Base-by-base conservation (phyloP, 2,797 vertebrate genomes). In the Takifugu ocellatus region DNA sequence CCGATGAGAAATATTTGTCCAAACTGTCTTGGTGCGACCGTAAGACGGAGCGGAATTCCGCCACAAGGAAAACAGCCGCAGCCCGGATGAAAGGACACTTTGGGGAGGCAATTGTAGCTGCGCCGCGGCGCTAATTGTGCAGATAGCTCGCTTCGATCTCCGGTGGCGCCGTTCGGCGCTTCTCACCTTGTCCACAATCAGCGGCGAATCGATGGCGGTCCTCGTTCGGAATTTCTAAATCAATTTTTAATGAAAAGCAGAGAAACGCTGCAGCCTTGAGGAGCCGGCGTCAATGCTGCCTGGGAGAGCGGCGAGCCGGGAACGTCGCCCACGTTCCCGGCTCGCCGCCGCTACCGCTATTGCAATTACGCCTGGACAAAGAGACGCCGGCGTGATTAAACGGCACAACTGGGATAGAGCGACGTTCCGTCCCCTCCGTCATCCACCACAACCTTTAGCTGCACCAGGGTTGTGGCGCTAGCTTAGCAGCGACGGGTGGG, bases 181-280 rank as follows among this genome's bases (percentile, higher is more conserved):
- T 82, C 74, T 79, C 59, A 50, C 57, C 48, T 39, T 49, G 1
- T 12, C n/a, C 51, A 66, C 72, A 84, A 84, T 81, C 68, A 74
- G 63, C 12, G 61, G 55, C 51, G 52, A 56, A 88, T 89, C 76
- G 51, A 87, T 87, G 78, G 54, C 45, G 16, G 54, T 6, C 25
- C 71, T 80, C 68, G 56, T 75, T 56, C 26, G 57, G 77, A 79
- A 87, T 86, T 83, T 84, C 61, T 83, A 61, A 76, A 85, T 83
- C 81, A 83, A 77, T 90, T 84, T 75, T 61, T 66, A 53, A 70
- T 66, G 70, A 77, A 82, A 82, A 77, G 76, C 51, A 42, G 14
- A 81, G 67, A 79, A 76, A 77, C 70, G 25, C 49, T 29, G 52
- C 58, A 81, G 69, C 78, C 77, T 79, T 84, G 78, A 78, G 63